These are phyloP conservation scores for Calidris pugnax DNA, from an alignment of 2,113 vertebrate genomes.

Conservation along the genomic window DNA sequence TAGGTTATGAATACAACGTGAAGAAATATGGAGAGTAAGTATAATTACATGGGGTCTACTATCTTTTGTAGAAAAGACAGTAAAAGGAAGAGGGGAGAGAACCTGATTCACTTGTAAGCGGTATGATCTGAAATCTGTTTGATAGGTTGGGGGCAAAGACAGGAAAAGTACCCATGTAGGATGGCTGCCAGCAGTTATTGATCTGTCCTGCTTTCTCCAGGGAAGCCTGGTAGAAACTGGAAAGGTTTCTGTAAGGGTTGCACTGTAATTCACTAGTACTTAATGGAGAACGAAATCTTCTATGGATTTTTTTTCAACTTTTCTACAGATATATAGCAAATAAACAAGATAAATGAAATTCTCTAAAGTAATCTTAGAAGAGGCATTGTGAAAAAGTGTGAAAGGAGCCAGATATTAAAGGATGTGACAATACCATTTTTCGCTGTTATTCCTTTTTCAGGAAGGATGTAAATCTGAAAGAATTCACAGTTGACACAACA, in stretches of 20 bases:
- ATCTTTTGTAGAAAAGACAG: not conserved
- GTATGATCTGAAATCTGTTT: not conserved
- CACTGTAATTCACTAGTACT: not conserved
- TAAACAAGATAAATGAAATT: not conserved
- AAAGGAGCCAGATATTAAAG: not conserved
- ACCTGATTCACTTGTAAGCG: not conserved
- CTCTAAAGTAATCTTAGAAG: not conserved
- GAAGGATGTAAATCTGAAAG: constrained; percentile 78
- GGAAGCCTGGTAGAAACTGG: not conserved
- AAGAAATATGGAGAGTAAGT: constrained; percentile 69
- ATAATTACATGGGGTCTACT: not conserved
- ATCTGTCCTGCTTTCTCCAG: not conserved
- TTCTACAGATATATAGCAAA: not conserved
- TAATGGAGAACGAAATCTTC: not conserved
- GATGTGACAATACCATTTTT: not conserved
- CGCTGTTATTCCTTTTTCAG: constrained; percentile 55
- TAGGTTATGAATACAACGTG: constrained; percentile 67
- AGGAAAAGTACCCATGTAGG: not conserved
- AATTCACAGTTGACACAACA: constrained; percentile 77
- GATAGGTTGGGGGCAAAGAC: not conserved
- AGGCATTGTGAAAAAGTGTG: not conserved
- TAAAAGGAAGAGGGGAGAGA: not conserved
- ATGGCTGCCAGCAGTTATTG: not conserved
- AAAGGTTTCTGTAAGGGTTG: not conserved
- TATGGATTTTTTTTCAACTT: not conserved